Conservation (phyloP, 92 coral and sea anemone genomes). For the Scolanthus callimorphus region DNA sequence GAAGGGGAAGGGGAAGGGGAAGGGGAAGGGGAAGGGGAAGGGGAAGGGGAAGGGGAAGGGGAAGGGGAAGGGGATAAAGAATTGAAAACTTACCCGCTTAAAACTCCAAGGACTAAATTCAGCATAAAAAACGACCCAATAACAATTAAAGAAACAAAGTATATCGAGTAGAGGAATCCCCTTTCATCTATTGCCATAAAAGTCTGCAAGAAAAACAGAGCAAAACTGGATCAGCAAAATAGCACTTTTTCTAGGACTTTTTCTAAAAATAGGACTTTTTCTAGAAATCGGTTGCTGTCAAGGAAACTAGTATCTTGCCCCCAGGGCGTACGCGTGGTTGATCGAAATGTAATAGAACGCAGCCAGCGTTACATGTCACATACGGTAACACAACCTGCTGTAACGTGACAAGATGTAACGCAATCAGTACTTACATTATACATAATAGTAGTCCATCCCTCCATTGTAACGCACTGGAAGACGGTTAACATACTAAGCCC, state of each 20-base stretch:
- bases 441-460: conserved; percentile 95
- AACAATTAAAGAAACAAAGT: conserved; percentile 83
- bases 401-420: neutral
- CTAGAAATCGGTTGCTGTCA: too few species aligned
- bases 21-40: too few species aligned
- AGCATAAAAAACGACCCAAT: conserved; percentile 96
- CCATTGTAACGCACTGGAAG: conserved; percentile 97
- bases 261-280: too few species aligned
- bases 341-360: too few species aligned
- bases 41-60: too few species aligned
- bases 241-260: too few species aligned
- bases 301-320: too few species aligned
- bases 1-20: too few species aligned
- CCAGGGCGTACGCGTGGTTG: neutral
- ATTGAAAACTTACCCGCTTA: conserved; percentile 94
- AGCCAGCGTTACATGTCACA: too few species aligned
- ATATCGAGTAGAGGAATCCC: conserved; percentile 71
- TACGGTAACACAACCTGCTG: too few species aligned
- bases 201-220: conserved; percentile 49
- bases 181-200: conserved; percentile 71
- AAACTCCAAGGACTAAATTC: conserved; percentile 92
- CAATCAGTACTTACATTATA: conserved; percentile 54
- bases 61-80: too few species aligned
- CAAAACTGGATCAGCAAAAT: too few species aligned
- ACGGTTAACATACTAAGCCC: conserved; percentile 88